Base-by-base conservation (phyloP, 2,797 vertebrate species). In the Dromococcyx pavoninus region DNA sequence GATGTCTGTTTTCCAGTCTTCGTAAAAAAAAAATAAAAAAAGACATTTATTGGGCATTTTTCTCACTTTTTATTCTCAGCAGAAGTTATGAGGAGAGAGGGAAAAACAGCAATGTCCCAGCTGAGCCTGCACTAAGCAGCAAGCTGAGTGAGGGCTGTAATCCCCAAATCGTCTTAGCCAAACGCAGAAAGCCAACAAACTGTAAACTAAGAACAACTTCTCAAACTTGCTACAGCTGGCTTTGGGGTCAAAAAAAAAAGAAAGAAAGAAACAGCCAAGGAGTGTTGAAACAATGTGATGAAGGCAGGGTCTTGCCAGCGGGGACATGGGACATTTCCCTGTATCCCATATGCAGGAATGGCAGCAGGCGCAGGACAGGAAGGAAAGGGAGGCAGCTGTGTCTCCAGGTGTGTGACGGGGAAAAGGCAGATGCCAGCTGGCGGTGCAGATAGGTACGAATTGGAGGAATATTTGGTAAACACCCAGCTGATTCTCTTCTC, bases 91-190 rank as follows among this genome's bases (percentile, higher is more conserved):
- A 50, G 72, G 57, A 61, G 13, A 37, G 25, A 16, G 50, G 15
- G 24, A 4, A 7, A 25, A 32, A 56, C 43, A 83, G 39, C 76
- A 41, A 28, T 46, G 72, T 78, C 86, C 90, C 0, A 3, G 66
- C 89, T 89, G 88, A 93, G 86, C 64, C 91, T 35, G 33, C 27
- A 27, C 53, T 94, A 92, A 95, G 93, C 18, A 93, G 80, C 19
- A 30, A 73, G 86, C 92, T 76, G 78, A 91, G 48, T 76, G 78
- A 91, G 48, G 86, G 64, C 69, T 85, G 41, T 94, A 95, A 95
- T 96, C 93, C 76, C 37, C 76, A 95, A 96, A 96, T 95, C 83
- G 5, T 70, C 51, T 96, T 94, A 94, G 67, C 58, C 6, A 1
- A 66, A 69, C 10, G 22, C 86, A 78, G 91, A 91, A 91, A 88